These are phyloP conservation scores for Myanophis thanlyinensis DNA, from an alignment of 2,113 vertebrate species.

Conservation along the genomic window DNA sequence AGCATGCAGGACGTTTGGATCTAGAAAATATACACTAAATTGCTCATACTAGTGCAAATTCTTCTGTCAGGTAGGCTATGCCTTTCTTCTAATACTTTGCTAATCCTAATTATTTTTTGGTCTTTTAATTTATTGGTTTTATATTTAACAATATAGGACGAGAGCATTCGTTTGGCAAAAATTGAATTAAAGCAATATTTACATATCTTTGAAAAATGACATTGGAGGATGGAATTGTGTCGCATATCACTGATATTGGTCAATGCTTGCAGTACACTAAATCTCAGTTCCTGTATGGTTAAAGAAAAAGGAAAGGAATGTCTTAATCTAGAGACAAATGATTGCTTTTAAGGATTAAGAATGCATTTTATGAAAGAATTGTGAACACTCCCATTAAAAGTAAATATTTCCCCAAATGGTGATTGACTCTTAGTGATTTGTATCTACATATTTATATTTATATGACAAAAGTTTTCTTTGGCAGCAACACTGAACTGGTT, in stretches of 20 bases:
- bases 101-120: background rate
- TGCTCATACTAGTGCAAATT: background rate
- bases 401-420: no score
- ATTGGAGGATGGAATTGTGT: background rate
- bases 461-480: no score
- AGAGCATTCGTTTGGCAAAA: background rate
- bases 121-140: background rate
- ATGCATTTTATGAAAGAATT: background rate
- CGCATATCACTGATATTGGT: background rate
- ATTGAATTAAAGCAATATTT: background rate
- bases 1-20: background rate
- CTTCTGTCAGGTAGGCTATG: background rate
- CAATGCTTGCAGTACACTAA: background rate
- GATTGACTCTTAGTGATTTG: no score
- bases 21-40: background rate
- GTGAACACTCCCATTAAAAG: background rate
- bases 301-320: background rate
- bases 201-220: background rate
- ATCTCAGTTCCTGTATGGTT: background rate
- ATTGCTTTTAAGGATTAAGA: background rate
- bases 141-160: background rate
- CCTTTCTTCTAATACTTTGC: background rate
- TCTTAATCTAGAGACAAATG: background rate
- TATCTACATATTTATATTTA: no score
- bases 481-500: no score